phyloP scores from a whole-genome alignment of 2,888 invertebrate species.

The Hirtodrosophila cameraria region DNA sequence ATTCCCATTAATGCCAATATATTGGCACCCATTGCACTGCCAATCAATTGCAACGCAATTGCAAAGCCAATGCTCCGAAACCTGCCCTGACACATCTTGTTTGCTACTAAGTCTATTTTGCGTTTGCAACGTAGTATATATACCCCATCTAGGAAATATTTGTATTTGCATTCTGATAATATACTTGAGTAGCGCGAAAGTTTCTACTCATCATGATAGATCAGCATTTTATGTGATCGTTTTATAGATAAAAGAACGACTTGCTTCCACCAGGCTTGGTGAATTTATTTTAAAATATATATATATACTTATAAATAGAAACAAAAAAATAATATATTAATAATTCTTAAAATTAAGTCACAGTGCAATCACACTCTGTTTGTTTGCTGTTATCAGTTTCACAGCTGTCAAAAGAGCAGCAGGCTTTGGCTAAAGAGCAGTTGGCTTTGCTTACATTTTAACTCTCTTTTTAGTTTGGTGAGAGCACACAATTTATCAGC shows the following conservation, averaged over 20 bases:
- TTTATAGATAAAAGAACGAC: too few species aligned
- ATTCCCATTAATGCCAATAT: conserved; percentile 62
- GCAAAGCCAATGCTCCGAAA: not conserved
- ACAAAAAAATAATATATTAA: too few species aligned
- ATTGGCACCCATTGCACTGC: conserved; percentile 36
- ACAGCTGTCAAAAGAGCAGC: not conserved
- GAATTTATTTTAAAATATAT: too few species aligned
- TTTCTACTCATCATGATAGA: too few species aligned
- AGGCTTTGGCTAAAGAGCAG: conserved; percentile 1
- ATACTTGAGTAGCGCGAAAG: too few species aligned
- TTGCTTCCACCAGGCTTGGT: too few species aligned
- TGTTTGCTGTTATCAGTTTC: conserved; percentile 21
- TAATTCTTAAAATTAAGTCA: too few species aligned
- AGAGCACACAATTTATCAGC: conserved; percentile 3
- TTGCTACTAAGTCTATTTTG: conserved; percentile 1
- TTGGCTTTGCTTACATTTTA: not conserved
- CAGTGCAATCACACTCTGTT: not conserved
- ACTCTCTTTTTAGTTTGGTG: not conserved
- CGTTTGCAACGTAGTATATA: not conserved
- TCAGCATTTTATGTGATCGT: too few species aligned
- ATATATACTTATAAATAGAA: too few species aligned
- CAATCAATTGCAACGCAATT: conserved; percentile 20
- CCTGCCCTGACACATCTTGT: conserved; percentile 5
- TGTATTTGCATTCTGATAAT: not conserved
- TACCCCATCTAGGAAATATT: too few species aligned